A percentile compares a stretch with the other conserved stretches of the same genome.
These are phyloP conservation scores for Psix sp. DNA, from an alignment of 1,140 invertebrate species.

Conservation along the genomic window DNA sequence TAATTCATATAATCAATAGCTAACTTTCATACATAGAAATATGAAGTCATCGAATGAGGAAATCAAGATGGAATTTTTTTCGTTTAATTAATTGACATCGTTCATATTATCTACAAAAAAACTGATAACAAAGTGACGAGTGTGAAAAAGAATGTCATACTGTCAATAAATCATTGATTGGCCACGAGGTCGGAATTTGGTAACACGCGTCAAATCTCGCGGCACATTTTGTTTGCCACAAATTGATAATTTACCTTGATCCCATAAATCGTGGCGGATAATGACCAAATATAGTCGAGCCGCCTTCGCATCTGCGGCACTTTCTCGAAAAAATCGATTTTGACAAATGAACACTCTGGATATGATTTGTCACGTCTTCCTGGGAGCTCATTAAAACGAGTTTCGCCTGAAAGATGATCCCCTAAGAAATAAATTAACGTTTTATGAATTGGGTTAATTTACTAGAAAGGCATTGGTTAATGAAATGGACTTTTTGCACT, in stretches of 20 bases:
- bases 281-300: slow-evolving; percentile 18
- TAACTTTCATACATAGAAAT: neutral
- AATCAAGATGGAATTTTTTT: neutral
- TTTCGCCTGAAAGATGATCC: neutral
- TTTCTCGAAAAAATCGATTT: slow-evolving; percentile 20
- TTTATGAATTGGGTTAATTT: slow-evolving; percentile 23
- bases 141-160: neutral
- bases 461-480: neutral
- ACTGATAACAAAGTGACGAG: slow-evolving; percentile 7
- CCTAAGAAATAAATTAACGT: slow-evolving; percentile 13
- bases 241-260: slow-evolving; percentile 1
- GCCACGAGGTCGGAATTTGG: slow-evolving; percentile 7
- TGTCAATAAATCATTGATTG: slow-evolving; percentile 21
- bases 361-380: slow-evolving; percentile 18
- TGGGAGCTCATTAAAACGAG: slow-evolving; percentile 14
- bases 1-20: too few species aligned
- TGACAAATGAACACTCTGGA: slow-evolving; percentile 15
- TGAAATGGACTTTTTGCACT: neutral
- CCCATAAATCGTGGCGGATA: slow-evolving; percentile 17
- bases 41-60: neutral
- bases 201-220: neutral
- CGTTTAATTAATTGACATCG: neutral
- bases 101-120: slow-evolving; percentile 4
- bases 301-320: slow-evolving; percentile 8
- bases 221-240: slow-evolving; percentile 8